Percentiles rank a stretch among this genome's conserved stretches.
These are phyloP conservation scores for Delphinapterus leucas DNA, from an alignment of 2,113 vertebrate species.

Conservation along the genomic window DNA sequence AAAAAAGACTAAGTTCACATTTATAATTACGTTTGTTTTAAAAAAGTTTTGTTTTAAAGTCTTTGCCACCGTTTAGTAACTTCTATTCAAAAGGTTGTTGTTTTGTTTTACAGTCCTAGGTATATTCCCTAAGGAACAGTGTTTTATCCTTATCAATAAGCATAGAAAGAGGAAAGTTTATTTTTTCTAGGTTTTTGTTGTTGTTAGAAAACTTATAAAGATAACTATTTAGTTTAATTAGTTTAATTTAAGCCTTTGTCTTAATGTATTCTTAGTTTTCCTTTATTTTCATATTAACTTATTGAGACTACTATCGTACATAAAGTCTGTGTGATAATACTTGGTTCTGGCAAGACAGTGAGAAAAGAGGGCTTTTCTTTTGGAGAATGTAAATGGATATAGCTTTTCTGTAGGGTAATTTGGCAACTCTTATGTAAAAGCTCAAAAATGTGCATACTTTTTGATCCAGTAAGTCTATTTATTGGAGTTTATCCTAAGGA, in stretches of 20 bases:
- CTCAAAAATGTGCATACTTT: neutral
- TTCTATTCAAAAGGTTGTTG: neutral
- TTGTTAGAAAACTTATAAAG: neutral
- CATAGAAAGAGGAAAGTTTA: neutral
- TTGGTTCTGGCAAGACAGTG: neutral
- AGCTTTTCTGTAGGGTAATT: neutral
- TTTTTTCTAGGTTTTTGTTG: neutral
- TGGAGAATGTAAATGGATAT: neutral
- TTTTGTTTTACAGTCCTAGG: slow-evolving; percentile 10
- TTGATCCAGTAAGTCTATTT: neutral
- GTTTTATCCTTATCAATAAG: neutral
- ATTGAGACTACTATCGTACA: neutral
- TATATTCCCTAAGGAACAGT: neutral
- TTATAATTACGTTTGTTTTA: neutral
- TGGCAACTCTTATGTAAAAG: neutral
- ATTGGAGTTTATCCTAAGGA: neutral
- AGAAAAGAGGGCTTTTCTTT: neutral
- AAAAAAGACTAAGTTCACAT: neutral
- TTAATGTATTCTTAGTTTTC: neutral
- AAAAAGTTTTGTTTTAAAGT: neutral
- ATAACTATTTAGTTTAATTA: neutral
- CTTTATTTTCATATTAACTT: neutral
- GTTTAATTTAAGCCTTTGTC: neutral
- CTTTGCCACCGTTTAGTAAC: neutral
- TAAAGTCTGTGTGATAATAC: neutral